phyloP scores from a whole-genome alignment of 1,140 invertebrate genomes.

The Leptinotarsa defecta region DNA sequence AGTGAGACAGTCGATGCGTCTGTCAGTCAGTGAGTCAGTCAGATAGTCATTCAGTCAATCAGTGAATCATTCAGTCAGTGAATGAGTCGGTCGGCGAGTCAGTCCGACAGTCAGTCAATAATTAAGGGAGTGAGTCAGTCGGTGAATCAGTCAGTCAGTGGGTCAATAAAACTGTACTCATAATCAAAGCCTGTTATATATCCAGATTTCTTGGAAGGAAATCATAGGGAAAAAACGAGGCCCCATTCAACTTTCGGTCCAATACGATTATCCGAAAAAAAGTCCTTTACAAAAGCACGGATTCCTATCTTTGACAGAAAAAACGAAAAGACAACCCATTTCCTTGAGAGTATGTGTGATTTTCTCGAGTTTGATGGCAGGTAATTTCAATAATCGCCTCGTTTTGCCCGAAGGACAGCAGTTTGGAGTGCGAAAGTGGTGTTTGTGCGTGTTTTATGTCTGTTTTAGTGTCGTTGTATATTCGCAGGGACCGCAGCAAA shows the following conservation, averaged over 20 bases:
- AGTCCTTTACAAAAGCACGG: background rate
- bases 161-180: no score
- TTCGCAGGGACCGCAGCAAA: slow-evolving; percentile 1
- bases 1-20: no score
- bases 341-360: slow-evolving; percentile 30
- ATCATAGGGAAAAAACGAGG: no score
- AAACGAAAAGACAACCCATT: slow-evolving; percentile 21
- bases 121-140: no score
- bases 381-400: slow-evolving; percentile 34
- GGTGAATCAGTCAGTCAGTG: no score
- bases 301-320: background rate
- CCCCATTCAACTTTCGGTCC: background rate
- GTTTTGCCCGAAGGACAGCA: slow-evolving; percentile 24
- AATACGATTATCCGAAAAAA: background rate
- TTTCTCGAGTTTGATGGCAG: slow-evolving; percentile 27
- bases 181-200: no score
- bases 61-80: no score
- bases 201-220: no score
- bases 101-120: no score
- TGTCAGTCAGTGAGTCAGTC: no score
- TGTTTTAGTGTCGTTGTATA: slow-evolving; percentile 25
- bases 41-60: no score
- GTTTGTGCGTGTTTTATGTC: slow-evolving; percentile 31
- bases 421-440: slow-evolving; percentile 21
- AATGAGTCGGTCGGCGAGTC: no score